A percentile compares a stretch with the other conserved stretches of the same genome.
phyloP scores from a whole-genome alignment of 2,888 invertebrate species.

The Xestia rhomboidea region DNA sequence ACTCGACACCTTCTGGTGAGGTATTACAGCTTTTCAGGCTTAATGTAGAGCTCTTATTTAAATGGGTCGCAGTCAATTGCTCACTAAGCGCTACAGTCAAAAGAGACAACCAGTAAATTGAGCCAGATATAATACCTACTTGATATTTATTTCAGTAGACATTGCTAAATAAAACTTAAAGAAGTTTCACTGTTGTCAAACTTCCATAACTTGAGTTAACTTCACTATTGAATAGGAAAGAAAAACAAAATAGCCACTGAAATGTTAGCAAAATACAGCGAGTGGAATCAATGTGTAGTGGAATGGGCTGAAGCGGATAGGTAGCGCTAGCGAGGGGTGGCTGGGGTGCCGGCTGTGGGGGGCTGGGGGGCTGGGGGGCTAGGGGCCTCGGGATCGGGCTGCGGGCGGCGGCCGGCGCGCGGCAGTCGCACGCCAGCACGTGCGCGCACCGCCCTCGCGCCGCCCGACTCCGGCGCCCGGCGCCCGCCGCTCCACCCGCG shows the following conservation, averaged over 20 bases:
- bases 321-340: constrained; percentile 76
- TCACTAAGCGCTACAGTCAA: constrained; percentile 16
- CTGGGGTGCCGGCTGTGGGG: constrained; percentile 61
- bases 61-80: constrained; percentile 25
- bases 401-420: constrained; percentile 80
- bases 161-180: not conserved
- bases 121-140: not conserved
- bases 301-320: constrained; percentile 59
- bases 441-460: constrained; percentile 86
- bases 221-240: constrained; percentile 31
- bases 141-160: not conserved
- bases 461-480: constrained; percentile 68
- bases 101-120: not conserved
- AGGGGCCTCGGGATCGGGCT: constrained; percentile 70
- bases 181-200: not conserved
- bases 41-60: constrained; percentile 22
- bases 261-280: constrained; percentile 57
- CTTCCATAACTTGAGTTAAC: constrained; percentile 20
- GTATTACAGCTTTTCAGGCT: constrained; percentile 2
- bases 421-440: constrained; percentile 89
- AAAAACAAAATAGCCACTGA: constrained; percentile 43
- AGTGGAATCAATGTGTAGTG: constrained; percentile 73
- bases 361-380: constrained; percentile 54
- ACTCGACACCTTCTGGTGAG: constrained; percentile 17
- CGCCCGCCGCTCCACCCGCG: constrained; percentile 74